phyloP scores from a whole-genome alignment of 1,140 invertebrate species.

The Argopecten irradians region DNA sequence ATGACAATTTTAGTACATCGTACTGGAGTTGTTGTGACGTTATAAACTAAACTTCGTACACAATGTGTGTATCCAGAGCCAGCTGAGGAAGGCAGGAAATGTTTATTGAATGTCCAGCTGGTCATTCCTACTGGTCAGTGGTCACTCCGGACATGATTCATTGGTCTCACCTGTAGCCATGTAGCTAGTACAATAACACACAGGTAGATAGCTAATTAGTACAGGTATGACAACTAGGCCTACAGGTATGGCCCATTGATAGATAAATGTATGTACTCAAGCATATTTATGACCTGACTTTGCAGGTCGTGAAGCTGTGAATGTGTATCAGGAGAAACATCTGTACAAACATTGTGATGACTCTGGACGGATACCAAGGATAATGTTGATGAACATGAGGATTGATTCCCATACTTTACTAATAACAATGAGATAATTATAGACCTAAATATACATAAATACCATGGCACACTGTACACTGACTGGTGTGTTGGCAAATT shows the following conservation, averaged over 20 bases:
- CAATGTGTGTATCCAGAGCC: neutral
- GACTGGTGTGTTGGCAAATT: neutral
- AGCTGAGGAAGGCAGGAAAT: neutral
- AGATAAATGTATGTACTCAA: neutral
- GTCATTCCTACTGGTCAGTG: neutral
- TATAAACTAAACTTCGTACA: too few species aligned
- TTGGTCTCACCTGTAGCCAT: neutral
- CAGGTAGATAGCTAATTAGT: slow-evolving; percentile 15
- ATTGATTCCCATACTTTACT: neutral
- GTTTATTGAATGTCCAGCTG: slow-evolving; percentile 12
- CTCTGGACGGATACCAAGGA: neutral
- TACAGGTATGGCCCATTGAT: neutral
- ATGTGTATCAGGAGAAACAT: neutral
- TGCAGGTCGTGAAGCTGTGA: neutral
- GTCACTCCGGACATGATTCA: neutral
- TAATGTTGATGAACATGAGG: neutral
- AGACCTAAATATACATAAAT: neutral
- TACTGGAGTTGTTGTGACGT: too few species aligned
- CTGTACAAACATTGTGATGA: neutral
- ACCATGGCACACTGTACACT: neutral
- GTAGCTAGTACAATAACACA: neutral
- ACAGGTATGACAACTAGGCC: slow-evolving; percentile 5
- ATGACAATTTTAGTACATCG: too few species aligned
- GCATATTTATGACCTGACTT: slow-evolving; percentile 5
- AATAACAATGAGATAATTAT: slow-evolving; percentile 11